A percentile compares a stretch with the other conserved stretches of the same genome.
These are phyloP conservation scores for Rhopalosiphum nymphaeae DNA, from an alignment of 2,888 invertebrate genomes.

Conservation along the genomic window DNA sequence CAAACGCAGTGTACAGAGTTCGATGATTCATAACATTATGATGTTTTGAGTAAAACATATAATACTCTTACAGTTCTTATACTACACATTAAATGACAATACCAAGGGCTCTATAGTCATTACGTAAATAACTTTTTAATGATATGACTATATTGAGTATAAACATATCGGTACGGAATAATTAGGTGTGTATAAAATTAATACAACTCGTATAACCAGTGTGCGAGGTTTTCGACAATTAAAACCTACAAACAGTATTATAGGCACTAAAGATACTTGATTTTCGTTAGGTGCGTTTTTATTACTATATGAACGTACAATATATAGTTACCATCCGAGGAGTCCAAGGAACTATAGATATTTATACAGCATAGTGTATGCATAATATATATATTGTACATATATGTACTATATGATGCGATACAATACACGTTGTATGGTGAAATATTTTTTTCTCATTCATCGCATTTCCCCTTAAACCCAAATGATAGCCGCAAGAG, in stretches of 20 bases:
- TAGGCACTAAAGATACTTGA: neutral
- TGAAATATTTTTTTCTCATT: constrained; percentile 10
- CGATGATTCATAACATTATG: neutral
- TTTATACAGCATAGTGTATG: neutral
- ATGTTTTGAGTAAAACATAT: neutral
- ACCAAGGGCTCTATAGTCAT: neutral
- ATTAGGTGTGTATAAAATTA: neutral
- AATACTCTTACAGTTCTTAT: neutral
- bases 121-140: neutral
- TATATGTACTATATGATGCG: neutral
- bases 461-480: neutral
- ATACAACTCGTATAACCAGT: neutral
- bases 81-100: neutral
- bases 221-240: neutral
- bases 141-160: neutral
- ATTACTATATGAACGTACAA: neutral
- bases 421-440: neutral
- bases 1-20: neutral
- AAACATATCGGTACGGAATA: neutral
- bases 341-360: no score
- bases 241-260: neutral
- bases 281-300: neutral
- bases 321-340: neutral
- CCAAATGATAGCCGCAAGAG: neutral
- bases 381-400: neutral